These are phyloP conservation scores for Manis crassicaudata DNA, from an alignment of 2,797 vertebrate genomes.

Conservation along the genomic window DNA sequence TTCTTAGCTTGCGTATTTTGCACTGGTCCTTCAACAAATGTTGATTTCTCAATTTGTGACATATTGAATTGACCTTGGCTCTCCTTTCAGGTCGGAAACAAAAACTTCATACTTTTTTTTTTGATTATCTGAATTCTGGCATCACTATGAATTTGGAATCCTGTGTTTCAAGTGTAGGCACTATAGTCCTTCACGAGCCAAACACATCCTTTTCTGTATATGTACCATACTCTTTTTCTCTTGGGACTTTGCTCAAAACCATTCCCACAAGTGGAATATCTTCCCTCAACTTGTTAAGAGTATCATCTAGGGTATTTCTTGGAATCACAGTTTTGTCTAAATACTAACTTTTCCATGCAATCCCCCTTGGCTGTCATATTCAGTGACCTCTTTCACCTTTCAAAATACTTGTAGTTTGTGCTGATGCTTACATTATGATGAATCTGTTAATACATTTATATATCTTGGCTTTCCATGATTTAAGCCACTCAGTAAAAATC, in stretches of 20 bases:
- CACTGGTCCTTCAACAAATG: background rate
- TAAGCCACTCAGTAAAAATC: slow-evolving; percentile 18
- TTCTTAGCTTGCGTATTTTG: background rate
- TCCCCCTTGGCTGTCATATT: background rate
- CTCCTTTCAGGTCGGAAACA: background rate
- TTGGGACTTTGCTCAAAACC: background rate
- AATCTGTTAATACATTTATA: background rate
- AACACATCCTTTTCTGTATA: background rate
- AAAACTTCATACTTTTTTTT: background rate
- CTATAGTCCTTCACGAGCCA: background rate
- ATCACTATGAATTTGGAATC: slow-evolving; percentile 37
- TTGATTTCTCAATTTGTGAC: background rate
- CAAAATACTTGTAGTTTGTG: background rate
- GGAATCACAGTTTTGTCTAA: background rate
- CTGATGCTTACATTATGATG: background rate
- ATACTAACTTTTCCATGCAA: slow-evolving; percentile 14
- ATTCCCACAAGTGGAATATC: background rate
- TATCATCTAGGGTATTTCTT: background rate
- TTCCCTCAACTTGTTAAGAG: background rate
- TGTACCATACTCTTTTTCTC: background rate
- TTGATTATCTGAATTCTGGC: slow-evolving; percentile 33
- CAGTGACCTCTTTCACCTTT: background rate
- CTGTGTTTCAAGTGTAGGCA: slow-evolving; percentile 21
- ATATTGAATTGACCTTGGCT: background rate
- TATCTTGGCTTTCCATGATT: background rate